A percentile compares a stretch with the other conserved stretches of the same genome.
Evolutionary conservation across 64 coral and sea anemone genomes (phyloP).

Genomic region (Anthopleura sola): DNA sequence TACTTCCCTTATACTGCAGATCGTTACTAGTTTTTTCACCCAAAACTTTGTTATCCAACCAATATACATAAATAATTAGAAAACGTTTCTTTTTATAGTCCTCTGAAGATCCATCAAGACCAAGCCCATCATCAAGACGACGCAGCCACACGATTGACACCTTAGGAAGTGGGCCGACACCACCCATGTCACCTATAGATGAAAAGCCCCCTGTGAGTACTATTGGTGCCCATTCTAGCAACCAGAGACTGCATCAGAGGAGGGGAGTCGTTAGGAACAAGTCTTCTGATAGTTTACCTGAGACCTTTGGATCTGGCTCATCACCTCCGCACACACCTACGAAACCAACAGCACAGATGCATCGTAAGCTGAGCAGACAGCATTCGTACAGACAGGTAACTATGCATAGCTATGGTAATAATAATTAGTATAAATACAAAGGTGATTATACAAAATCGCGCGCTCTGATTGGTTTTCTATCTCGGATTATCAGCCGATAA

Average conservation of each 20-base stretch:
- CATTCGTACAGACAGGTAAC: constrained; percentile 85
- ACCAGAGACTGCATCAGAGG: background rate
- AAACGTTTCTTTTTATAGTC: background rate
- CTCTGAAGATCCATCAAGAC: background rate
- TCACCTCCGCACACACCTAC: constrained; percentile 61
- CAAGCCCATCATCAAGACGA: constrained; percentile 32
- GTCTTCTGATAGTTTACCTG: constrained; percentile 45
- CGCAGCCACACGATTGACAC: constrained; percentile 59
- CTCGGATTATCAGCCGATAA: no score
- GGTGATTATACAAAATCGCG: no score
- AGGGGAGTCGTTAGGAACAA: constrained; percentile 10
- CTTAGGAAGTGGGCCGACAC: constrained; percentile 22
- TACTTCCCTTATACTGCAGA: no score
- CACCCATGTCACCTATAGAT: constrained; percentile 56
- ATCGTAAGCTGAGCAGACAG: constrained; percentile 28
- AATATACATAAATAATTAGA: background rate
- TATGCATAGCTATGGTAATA: background rate
- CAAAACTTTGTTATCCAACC: no score
- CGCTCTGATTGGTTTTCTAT: no score
- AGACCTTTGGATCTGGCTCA: constrained; percentile 1
- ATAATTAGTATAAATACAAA: no score
- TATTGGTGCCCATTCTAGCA: constrained; percentile 19
- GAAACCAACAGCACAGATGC: constrained; percentile 22
- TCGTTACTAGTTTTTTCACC: no score
- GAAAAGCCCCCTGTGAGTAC: constrained; percentile 2